Evolutionary conservation across 2,797 vertebrate genomes (phyloP), one percentile per base, ranked within the genome.

Genomic region (Phataginus tetradactyla): DNA sequence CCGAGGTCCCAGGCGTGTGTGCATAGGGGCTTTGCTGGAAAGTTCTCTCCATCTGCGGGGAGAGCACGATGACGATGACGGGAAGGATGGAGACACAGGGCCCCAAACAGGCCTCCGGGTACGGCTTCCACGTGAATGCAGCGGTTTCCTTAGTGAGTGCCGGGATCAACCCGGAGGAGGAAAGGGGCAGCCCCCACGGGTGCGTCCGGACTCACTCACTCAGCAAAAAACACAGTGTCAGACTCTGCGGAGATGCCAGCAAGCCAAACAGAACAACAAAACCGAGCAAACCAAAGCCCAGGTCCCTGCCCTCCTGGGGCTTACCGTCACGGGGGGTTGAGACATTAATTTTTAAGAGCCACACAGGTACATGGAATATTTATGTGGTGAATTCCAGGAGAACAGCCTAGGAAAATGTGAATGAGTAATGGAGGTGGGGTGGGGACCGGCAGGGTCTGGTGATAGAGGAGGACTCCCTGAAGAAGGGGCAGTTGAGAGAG

Each of bases 71-170:
- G 9, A 7, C 29, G 53, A 12, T 13, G 66, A 23, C 5, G 27
- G 39, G 29, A 51, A 37, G 42, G 68, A 45, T 39, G 49, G 61
- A 71, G 80, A 34, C 4, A 7, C 12, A 3, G 21, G 25, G 21
- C 32, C 66, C 4, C 27, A 7, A 20, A 6, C 17, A 18, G n/a
- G 51, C 63, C 71, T 49, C 63, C 29, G 45, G 37, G 13, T 17
- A 23, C 21, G 29, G 39, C 5, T 42, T 77, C 71, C 45, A n/a
- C 7, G 9, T 5, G 20, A 2, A 61, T 27, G n/a, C 6, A 2
- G 23, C 12, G 6, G 39, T 1, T 7, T 77, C 7, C 39, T 69
- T 14, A n/a, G 55, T 0, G 8, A 45, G 25, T 2, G 2, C 17
- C 6, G 5, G 14, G 11, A 25, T 1, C 20, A 53, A 0, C 51